Base-by-base conservation (phyloP, 2,888 invertebrate genomes). In the Antheraea yamamai region DNA sequence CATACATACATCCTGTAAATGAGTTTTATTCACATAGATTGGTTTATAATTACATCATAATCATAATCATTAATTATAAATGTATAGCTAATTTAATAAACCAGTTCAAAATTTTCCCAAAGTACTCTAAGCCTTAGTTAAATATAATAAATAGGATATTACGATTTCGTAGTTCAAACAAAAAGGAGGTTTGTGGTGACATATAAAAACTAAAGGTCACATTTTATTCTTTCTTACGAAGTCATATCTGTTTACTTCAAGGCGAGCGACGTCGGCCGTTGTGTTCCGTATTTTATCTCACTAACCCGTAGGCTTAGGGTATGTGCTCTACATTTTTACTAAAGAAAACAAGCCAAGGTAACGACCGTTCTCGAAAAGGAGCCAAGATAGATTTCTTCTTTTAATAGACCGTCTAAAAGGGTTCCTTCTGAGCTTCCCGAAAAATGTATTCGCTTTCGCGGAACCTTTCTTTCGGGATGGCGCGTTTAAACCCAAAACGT, bases 371-470 rank as follows among this genome's bases (percentile, higher is more conserved):
- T 85, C 85, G 70, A 39, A 87, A 87, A 87, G 83, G 81, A 76
- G 74, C 78, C 77, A 79, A 82, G 83, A 87, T 84, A 87, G 84
- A 85, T 87, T 84, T 86, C 85, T 86, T 83, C 83, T 86, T 87
- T 86, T 87, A 89, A 88, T 85, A 87, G 85, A 87, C 81, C 84
- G 81, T 79, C 84, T 85, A 85, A 88, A 89, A 88, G 86, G 87
- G 87, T 87, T 83, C 82, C 84, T 81, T 79, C 82, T 79, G 79
- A 80, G 80, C 81, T 82, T 82, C 77, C 83, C 82, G 77, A 86
- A 86, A 87, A 88, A 82, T 81, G 82, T 83, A 81, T 83, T 83
- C 81, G 78, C 81, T 87, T 88, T 83, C 85, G 83, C 80, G 82
- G 80, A 80, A 82, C 82, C 83, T 84, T 86, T 87, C 89, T 87